phyloP scores from a whole-genome alignment of 2,113 vertebrate genomes.

The Melanotaenia duboulayi region DNA sequence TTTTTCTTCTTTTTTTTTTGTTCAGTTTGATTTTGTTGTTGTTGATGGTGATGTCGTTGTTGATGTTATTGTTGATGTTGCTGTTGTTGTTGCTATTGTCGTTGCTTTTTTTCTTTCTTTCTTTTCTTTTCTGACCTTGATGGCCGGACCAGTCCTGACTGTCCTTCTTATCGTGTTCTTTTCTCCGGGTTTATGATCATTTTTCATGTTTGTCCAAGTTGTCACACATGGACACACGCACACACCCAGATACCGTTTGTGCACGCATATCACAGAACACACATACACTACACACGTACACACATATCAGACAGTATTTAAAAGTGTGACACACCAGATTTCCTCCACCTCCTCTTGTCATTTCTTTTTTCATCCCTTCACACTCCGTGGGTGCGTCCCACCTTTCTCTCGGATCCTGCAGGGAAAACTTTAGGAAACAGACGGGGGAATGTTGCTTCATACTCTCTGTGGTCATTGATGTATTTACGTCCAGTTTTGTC shows the following conservation, averaged over 20 bases:
- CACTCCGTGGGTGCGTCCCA: slow-evolving; percentile 46
- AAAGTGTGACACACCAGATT: slow-evolving; percentile 45
- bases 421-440: slow-evolving; percentile 44
- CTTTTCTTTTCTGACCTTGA: slow-evolving; percentile 86
- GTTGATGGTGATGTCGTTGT: slow-evolving; percentile 86
- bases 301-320: slow-evolving; percentile 63
- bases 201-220: slow-evolving; percentile 84
- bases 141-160: slow-evolving; percentile 94
- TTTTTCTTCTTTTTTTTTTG: slow-evolving; percentile 62
- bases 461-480: slow-evolving; percentile 10
- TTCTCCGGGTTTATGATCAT: slow-evolving; percentile 81
- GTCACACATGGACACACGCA: slow-evolving; percentile 7
- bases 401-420: slow-evolving; percentile 51
- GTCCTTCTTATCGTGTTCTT: slow-evolving; percentile 70
- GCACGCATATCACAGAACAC: not conserved
- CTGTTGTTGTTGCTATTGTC: slow-evolving; percentile 70
- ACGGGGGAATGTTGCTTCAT: slow-evolving; percentile 42
- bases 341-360: slow-evolving; percentile 30
- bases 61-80: slow-evolving; percentile 84
- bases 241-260: not conserved
- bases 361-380: slow-evolving; percentile 34
- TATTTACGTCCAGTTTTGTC: slow-evolving; percentile 25
- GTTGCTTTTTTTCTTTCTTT: slow-evolving; percentile 17
- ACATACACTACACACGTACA: not conserved
- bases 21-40: slow-evolving; percentile 75